A percentile compares a stretch with the other conserved stretches of the same genome.
Conservation (phyloP, 2,888 invertebrate species). For the Drosophila rubida region DNA sequence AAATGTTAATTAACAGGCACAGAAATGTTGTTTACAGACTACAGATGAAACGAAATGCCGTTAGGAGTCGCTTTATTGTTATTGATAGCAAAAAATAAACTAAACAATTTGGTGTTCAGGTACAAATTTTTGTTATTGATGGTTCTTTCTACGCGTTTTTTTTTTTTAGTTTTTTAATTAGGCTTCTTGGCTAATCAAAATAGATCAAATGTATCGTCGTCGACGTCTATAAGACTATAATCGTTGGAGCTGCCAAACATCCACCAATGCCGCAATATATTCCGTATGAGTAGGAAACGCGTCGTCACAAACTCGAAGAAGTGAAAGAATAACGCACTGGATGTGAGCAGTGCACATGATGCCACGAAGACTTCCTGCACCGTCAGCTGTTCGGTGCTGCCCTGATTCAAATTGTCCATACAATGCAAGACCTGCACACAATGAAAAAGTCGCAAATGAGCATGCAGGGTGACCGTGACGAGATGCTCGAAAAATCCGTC, state of each 20-base stretch:
- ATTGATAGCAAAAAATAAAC: neutral
- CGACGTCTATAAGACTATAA: conserved; percentile 69
- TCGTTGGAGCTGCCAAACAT: conserved; percentile 82
- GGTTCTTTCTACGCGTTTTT: neutral
- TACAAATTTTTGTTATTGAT: conserved; percentile 2
- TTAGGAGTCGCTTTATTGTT: too few species aligned
- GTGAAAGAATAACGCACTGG: conserved; percentile 82
- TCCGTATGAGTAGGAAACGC: conserved; percentile 77
- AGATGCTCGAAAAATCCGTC: conserved; percentile 11
- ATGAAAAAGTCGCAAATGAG: conserved; percentile 52
- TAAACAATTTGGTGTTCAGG: conserved; percentile 28
- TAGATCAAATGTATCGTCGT: conserved; percentile 78
- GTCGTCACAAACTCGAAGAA: conserved; percentile 82
- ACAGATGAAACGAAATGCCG: too few species aligned
- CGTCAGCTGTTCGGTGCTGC: conserved; percentile 67
- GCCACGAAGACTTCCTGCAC: conserved; percentile 73
- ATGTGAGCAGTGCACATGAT: conserved; percentile 76
- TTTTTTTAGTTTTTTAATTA: neutral
- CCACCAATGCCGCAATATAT: conserved; percentile 83
- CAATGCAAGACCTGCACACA: conserved; percentile 76
- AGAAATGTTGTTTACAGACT: too few species aligned
- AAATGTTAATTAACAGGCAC: too few species aligned
- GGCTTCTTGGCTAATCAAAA: conserved; percentile 51
- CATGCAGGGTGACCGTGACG: conserved; percentile 10
- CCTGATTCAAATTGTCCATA: conserved; percentile 82